Conservation (phyloP, 2,888 invertebrate species). For the Tenthredo mesomela region DNA sequence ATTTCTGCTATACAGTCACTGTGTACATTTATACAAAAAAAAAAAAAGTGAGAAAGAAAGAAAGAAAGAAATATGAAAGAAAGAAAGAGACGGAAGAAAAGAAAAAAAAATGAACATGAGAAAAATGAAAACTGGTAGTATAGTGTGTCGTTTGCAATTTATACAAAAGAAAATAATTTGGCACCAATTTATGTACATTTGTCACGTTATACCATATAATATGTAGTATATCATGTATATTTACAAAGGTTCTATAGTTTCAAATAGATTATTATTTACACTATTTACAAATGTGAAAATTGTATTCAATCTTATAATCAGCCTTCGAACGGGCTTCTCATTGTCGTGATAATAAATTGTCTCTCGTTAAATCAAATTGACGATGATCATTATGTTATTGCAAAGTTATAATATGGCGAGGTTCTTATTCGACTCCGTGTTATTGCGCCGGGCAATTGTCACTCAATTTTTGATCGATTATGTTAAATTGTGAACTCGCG, state of each 20-base stretch:
- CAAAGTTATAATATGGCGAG: not conserved
- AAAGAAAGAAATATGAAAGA: not conserved
- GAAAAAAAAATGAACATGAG: not conserved
- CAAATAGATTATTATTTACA: constrained; percentile 45
- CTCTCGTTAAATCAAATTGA: not conserved
- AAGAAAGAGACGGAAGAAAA: not conserved
- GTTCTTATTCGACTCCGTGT: not conserved
- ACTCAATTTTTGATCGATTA: constrained; percentile 10
- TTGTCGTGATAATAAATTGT: not conserved
- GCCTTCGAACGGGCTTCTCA: not conserved
- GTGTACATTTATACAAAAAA: constrained; percentile 46
- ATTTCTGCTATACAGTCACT: constrained; percentile 40
- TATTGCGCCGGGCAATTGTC: not conserved
- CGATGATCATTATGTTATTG: not conserved
- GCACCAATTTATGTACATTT: constrained; percentile 61
- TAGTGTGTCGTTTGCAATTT: constrained; percentile 76
- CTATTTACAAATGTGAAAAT: constrained; percentile 34
- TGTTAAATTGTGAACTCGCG: not conserved
- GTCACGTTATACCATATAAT: constrained; percentile 29
- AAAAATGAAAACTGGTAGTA: not conserved
- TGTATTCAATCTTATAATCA: not conserved
- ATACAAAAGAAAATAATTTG: constrained; percentile 49
- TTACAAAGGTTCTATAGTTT: constrained; percentile 54
- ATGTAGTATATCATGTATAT: constrained; percentile 55
- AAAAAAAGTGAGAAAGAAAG: not conserved